phyloP scores from a whole-genome alignment of 2,888 invertebrate genomes.

The Drosophila eohydei region DNA sequence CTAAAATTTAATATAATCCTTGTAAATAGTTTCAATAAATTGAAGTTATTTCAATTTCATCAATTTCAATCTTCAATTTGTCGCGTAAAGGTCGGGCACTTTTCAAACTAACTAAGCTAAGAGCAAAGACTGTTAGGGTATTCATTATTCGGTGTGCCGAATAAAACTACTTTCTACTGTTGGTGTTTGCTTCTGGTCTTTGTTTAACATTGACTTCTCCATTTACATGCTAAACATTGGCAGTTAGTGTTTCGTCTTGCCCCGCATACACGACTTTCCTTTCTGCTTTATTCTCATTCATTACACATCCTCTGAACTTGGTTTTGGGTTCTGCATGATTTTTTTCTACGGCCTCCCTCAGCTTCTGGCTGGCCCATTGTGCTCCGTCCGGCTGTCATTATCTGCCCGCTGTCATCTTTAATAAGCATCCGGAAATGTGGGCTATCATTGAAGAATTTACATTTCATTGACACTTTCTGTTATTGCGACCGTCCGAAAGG shows the following conservation, averaged over 20 bases:
- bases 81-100: not conserved
- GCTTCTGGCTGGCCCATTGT: conserved; percentile 36
- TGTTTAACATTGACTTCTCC: conserved; percentile 66
- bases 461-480: conserved; percentile 78
- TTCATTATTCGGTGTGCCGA: conserved; percentile 9
- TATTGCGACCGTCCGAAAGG: conserved; percentile 49
- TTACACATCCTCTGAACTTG: conserved; percentile 31
- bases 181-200: conserved; percentile 50
- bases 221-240: conserved; percentile 76
- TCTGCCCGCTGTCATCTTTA: conserved; percentile 78
- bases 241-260: conserved; percentile 35
- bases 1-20: not conserved
- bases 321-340: conserved; percentile 22
- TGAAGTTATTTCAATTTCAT: not conserved
- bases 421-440: conserved; percentile 72
- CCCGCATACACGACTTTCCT: not conserved
- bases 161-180: conserved; percentile 3
- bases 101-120: not conserved
- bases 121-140: not conserved
- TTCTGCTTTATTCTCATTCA: conserved; percentile 1
- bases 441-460: conserved; percentile 71
- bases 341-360: conserved; percentile 11
- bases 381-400: conserved; percentile 45
- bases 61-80: not conserved
- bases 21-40: not conserved